phyloP scores from a whole-genome alignment of 1,140 invertebrate genomes.

The Drosophila simulans region DNA sequence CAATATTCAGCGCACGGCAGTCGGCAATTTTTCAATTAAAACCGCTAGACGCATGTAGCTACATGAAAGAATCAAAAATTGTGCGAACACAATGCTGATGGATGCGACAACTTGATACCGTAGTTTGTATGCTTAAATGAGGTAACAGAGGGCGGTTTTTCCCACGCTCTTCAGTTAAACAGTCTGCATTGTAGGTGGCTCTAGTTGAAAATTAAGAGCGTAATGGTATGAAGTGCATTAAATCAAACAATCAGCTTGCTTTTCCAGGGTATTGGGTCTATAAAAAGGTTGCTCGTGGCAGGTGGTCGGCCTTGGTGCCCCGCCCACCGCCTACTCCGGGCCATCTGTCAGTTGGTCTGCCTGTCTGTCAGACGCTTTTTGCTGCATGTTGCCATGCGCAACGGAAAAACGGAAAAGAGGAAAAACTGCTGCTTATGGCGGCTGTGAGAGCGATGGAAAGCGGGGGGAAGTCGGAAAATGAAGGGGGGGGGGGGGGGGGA shows the following conservation, averaged over 20 bases:
- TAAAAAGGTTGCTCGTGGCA: slow-evolving; percentile 40
- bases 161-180: no score
- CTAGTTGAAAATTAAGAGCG: no score
- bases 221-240: neutral
- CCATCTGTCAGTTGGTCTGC: slow-evolving; percentile 10
- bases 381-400: slow-evolving; percentile 39
- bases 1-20: neutral
- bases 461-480: neutral
- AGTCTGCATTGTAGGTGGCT: no score
- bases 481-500: no score
- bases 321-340: neutral
- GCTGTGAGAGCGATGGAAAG: neutral
- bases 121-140: neutral
- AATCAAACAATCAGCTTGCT: neutral
- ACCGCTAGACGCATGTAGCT: slow-evolving; percentile 3
- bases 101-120: neutral
- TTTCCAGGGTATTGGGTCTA: neutral
- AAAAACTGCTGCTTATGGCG: slow-evolving; percentile 42
- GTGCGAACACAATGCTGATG: neutral
- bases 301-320: slow-evolving; percentile 16
- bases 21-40: slow-evolving; percentile 42
- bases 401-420: slow-evolving; percentile 23
- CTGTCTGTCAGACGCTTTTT: slow-evolving; percentile 34
- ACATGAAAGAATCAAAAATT: neutral
- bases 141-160: no score